Evolutionary conservation across 2,888 invertebrate genomes (phyloP).

Genomic region (Aspidapion aeneum): DNA sequence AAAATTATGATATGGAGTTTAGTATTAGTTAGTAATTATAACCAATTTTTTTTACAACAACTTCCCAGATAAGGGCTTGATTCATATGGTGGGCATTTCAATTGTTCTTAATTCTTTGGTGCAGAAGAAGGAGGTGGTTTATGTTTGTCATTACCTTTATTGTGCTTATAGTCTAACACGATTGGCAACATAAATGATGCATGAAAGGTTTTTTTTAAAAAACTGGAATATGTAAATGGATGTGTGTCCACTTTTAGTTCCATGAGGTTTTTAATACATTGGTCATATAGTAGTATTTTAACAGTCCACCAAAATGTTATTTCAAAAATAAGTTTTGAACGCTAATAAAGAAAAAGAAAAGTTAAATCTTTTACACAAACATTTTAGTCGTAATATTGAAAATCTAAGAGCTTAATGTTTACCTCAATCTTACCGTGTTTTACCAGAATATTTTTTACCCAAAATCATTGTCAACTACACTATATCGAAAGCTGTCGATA

Average conservation of each 20-base stretch:
- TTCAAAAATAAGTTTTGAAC: conserved; percentile 44
- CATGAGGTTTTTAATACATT: conserved; percentile 46
- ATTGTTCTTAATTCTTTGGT: not conserved
- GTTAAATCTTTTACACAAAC: conserved; percentile 50
- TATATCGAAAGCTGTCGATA: too few species aligned
- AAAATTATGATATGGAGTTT: too few species aligned
- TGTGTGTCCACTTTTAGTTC: conserved; percentile 35
- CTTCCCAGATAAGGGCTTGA: too few species aligned
- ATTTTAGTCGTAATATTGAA: conserved; percentile 52
- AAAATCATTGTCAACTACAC: conserved; percentile 55
- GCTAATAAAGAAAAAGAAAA: conserved; percentile 54
- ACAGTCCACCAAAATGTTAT: conserved; percentile 46
- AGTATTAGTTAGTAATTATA: too few species aligned
- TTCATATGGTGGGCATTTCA: conserved; percentile 6
- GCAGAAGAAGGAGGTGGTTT: conserved; percentile 29
- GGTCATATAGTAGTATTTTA: conserved; percentile 49
- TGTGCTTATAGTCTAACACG: conserved; percentile 21
- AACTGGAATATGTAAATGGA: conserved; percentile 43
- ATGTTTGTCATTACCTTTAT: not conserved
- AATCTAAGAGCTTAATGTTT: conserved; percentile 51
- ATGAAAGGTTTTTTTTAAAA: conserved; percentile 45
- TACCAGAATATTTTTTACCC: conserved; percentile 58
- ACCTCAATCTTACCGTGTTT: conserved; percentile 39
- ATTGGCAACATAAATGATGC: conserved; percentile 41
- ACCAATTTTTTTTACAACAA: too few species aligned